Base-by-base conservation (phyloP, 2,888 invertebrate species). In the Ryuthela nishihirai region DNA sequence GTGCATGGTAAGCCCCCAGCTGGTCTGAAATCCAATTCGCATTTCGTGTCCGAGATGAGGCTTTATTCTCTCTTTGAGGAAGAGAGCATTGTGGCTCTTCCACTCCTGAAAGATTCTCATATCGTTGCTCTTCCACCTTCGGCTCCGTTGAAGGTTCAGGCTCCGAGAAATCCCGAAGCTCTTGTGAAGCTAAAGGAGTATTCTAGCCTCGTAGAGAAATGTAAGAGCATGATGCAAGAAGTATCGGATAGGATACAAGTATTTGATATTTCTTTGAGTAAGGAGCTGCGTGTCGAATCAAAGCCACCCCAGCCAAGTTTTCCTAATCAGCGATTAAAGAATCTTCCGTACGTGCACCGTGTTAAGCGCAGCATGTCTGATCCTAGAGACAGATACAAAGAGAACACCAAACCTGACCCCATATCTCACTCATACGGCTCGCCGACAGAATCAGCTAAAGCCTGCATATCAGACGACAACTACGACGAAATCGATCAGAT, bases 401-500 rank as follows among this genome's bases (percentile, higher is more conserved):
- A 41, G 24, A 42, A 41, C 40, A 44, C 38, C 17, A 62, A 29
- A 38, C 43, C 40, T 29, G 52, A 78, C 67, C 78, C 72, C 17
- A n/a, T 18, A 35, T 12, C 21, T 3, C 7, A 9, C 7, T 12
- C 12, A 70, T 60, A 71, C 67, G 47, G 74, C 72, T 65, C 67
- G 66, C 26, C 77, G 79, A 69, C 77, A 78, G 67, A 79, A 78
- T 66, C 82, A 81, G 26, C 9, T 5, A 2, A 9, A 12, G 24
- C 35, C 15, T 15, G n/a, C 1, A 34, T 9, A 6, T 24, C 42
- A 68, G 46, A 43, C 6, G 40, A 40, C n/a, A 39, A 49, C 20
- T 92, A 94, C 75, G 91, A 93, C 69, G 93, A 95, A 76, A 92
- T 95, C 68, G 94, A 95, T 78, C 91, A 94, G 76, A 91, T 95